Conservation (phyloP, 2,113 vertebrate species). For the Myocastor coypus region DNA sequence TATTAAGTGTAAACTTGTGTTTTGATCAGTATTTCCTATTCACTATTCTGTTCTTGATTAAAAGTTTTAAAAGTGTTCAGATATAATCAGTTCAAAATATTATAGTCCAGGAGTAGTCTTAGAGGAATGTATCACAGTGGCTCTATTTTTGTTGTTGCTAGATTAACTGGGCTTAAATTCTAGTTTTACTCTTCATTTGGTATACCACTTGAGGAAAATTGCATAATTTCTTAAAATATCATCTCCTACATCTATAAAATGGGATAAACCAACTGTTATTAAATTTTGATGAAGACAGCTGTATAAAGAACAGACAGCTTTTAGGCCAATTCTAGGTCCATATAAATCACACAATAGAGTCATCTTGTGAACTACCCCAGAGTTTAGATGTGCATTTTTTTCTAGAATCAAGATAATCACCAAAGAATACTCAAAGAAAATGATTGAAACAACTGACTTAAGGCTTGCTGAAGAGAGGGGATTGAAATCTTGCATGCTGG, state of each 20-base stretch:
- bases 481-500: neutral
- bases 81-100: neutral
- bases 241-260: neutral
- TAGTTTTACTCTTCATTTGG: neutral
- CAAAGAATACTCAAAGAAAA: neutral
- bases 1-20: neutral
- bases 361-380: neutral
- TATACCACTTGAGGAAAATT: neutral
- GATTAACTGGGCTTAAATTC: neutral
- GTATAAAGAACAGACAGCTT: neutral
- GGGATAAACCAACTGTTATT: neutral
- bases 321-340: neutral
- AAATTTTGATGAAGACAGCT: neutral
- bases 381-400: neutral
- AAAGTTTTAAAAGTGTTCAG: neutral
- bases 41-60: neutral
- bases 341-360: neutral
- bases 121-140: accelerated
- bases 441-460: neutral
- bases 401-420: neutral
- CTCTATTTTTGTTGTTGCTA: neutral
- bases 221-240: neutral
- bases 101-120: neutral
- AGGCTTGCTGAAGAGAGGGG: neutral
- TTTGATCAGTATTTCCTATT: neutral